phyloP scores from a whole-genome alignment of 53 echinoderm and acorn worm genomes.

The Henricia sp. region DNA sequence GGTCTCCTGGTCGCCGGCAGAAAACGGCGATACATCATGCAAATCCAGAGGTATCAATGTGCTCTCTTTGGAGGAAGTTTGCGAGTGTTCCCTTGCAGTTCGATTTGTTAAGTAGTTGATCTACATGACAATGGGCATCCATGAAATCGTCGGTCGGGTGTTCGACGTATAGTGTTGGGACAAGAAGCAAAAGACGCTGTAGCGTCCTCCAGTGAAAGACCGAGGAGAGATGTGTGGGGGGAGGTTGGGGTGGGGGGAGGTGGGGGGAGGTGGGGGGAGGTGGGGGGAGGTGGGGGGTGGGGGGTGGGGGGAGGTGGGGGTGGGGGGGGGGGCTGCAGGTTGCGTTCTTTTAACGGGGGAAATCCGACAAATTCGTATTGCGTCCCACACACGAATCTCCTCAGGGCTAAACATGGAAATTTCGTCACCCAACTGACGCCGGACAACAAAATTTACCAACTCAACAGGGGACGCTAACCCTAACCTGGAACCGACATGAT shows the following conservation, averaged over 20 bases:
- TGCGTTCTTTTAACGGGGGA: neutral
- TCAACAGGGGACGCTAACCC: no score
- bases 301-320: no score
- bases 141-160: neutral
- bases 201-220: slow-evolving; percentile 39
- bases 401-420: slow-evolving; percentile 22
- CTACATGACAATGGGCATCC: slow-evolving; percentile 23
- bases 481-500: no score
- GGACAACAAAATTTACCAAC: no score
- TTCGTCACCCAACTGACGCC: slow-evolving; percentile 41
- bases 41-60: slow-evolving; percentile 7
- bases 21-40: slow-evolving; percentile 4
- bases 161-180: neutral
- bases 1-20: slow-evolving; percentile 10
- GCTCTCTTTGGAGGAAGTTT: neutral
- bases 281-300: no score
- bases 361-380: slow-evolving; percentile 21
- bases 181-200: slow-evolving; percentile 12
- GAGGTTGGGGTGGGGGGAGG: no score
- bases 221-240: slow-evolving; percentile 18
- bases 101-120: slow-evolving; percentile 2
- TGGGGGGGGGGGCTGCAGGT: neutral
- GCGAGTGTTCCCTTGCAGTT: slow-evolving; percentile 7
- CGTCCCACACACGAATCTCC: slow-evolving; percentile 25
- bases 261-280: no score